Evolutionary conservation across 2,888 invertebrate species (phyloP).

Genomic region (Drosophila fungiperda): DNA sequence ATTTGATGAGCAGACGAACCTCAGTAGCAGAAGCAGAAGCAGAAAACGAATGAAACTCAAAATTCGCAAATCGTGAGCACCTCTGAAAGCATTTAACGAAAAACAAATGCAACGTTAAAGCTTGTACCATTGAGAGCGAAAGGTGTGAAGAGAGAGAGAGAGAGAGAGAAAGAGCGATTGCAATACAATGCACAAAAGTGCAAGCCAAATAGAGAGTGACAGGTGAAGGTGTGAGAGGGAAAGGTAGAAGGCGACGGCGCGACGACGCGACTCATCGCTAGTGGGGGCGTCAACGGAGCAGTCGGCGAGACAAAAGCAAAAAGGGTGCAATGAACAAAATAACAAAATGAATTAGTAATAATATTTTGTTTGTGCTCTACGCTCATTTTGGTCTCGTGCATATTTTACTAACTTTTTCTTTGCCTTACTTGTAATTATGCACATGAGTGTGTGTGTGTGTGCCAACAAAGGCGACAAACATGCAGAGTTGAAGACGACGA

Average conservation of each 20-base stretch:
- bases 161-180: conserved; percentile 9
- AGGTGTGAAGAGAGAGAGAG: not conserved
- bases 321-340: conserved; percentile 62
- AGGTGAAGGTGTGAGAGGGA: not conserved
- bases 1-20: conserved; percentile 26
- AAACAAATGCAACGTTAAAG: conserved; percentile 25
- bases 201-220: conserved; percentile 17
- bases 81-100: conserved; percentile 65
- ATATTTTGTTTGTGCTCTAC: conserved; percentile 60
- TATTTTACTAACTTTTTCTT: conserved; percentile 45
- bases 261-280: conserved; percentile 8
- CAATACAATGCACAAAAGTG: conserved; percentile 37
- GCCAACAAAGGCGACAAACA: conserved; percentile 61
- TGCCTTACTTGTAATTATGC: conserved; percentile 49
- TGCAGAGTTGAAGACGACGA: conserved; percentile 24
- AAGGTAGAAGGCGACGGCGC: not conserved
- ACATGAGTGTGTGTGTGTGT: conserved; percentile 30
- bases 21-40: conserved; percentile 18
- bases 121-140: conserved; percentile 10
- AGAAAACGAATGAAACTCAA: conserved; percentile 13
- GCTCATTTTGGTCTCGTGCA: conserved; percentile 41
- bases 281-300: conserved; percentile 8
- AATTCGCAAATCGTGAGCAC: conserved; percentile 45
- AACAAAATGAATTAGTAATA: conserved; percentile 73
- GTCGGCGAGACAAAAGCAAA: conserved; percentile 24